These are phyloP conservation scores for Zootoca vivipara DNA, from an alignment of 2,113 vertebrate species.

Conservation along the genomic window DNA sequence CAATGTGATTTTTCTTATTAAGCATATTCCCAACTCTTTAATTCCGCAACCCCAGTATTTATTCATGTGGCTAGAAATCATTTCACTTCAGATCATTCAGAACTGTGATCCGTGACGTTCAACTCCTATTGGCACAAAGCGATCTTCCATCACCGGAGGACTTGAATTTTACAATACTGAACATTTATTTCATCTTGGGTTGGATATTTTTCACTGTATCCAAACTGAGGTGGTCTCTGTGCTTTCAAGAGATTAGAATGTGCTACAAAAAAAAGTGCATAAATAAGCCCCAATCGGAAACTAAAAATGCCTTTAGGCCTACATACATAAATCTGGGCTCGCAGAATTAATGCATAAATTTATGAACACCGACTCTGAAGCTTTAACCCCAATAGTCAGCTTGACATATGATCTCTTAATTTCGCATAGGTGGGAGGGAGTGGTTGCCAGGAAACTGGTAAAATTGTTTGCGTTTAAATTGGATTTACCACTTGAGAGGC, in stretches of 20 bases:
- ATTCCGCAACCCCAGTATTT: not conserved
- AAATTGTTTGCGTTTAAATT: conserved; percentile 76
- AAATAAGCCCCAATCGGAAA: conserved; percentile 57
- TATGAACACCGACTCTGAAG: conserved; percentile 72
- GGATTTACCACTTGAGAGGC: conserved; percentile 75
- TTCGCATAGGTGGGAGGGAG: conserved; percentile 64
- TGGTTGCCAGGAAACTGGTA: conserved; percentile 46
- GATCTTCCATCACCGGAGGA: not conserved
- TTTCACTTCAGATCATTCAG: not conserved
- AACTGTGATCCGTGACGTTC: not conserved
- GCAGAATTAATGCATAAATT: conserved; percentile 69
- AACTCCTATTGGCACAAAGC: not conserved
- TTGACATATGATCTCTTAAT: conserved; percentile 71
- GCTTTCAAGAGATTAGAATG: conserved; percentile 52
- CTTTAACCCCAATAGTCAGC: conserved; percentile 64
- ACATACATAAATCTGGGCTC: conserved; percentile 59
- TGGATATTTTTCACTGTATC: conserved; percentile 34
- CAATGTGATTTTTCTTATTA: not conserved
- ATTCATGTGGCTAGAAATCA: conserved; percentile 13
- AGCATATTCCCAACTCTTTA: not conserved
- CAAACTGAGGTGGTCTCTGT: not conserved
- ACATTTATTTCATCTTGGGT: conserved; percentile 26
- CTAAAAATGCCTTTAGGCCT: conserved; percentile 56
- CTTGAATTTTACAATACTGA: conserved; percentile 36
- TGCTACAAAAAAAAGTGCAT: conserved; percentile 32